Evolutionary conservation across 2,888 invertebrate genomes (phyloP), one percentile per base, ranked within the genome.

Genomic region (Agonopterix alstromeriana): DNA sequence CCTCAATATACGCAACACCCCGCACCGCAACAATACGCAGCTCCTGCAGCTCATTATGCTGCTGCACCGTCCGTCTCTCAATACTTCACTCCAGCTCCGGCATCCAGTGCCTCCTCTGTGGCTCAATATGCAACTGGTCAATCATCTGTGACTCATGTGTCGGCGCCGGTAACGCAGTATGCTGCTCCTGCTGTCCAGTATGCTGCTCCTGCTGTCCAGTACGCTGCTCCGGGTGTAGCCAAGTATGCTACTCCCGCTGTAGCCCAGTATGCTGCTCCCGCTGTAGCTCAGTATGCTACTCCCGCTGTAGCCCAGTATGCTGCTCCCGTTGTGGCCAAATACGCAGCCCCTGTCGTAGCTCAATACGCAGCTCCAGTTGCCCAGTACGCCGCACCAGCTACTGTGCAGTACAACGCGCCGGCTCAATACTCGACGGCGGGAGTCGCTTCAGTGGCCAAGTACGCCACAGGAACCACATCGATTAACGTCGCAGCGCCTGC

Each of bases 21-120:
- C 3, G 67, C 74, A 2, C 65, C 73, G 1, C 68, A 73, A 45
- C 65, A 86, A 8, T 77, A 79, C 55, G 63, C 80, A 10, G 63
- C 77, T 2, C 77, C 81, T 8, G 67, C 74, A 1, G 70, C 72
- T 46, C 61, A 83, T 9, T 77, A 76, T 54, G 63, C 77, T 1
- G 50, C 59, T 36, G 61, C 67, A 36, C 53, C 60, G 2, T n/a
- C 14, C 14, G 27, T 27, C 8, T 7, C 35, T n/a, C 63, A 65
- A 35, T 67, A 67, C 36, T 50, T 63, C 3, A 55, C 66, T 9
- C 64, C 70, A 11, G 53, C 66, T 9, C 64, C 70, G 10, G 53
- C 50, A 57, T 2, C 61, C 62, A 12, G 52, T 17, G 17, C 55
- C 7, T 9, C n/a, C 2, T 9, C 38, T 38, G n/a, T 9, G 2